Evolutionary conservation across 2,113 vertebrate genomes (phyloP).

Genomic region (Osmerus eperlanus): DNA sequence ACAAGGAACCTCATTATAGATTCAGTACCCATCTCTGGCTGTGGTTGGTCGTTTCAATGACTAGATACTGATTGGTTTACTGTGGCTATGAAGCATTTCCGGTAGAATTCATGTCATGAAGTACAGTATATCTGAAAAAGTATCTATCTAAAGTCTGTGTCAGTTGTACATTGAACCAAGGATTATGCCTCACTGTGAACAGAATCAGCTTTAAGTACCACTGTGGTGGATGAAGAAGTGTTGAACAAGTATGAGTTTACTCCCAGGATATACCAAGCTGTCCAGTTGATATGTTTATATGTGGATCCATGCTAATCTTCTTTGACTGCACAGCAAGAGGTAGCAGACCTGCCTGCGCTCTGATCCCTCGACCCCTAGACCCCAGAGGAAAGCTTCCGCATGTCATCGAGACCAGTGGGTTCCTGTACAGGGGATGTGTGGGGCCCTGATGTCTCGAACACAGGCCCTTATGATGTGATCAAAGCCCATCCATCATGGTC

Average conservation of each 20-base stretch:
- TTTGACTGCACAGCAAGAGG: neutral
- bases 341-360: conserved; percentile 2
- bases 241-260: no score
- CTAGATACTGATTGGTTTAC: no score
- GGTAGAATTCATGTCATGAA: no score
- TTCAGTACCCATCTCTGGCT: conserved; percentile 8
- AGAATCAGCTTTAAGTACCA: no score
- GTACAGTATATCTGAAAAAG: no score
- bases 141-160: no score
- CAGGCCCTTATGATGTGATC: neutral
- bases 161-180: no score
- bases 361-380: neutral
- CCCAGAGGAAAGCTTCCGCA: conserved; percentile 1
- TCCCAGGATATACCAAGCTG: no score
- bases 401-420: conserved; percentile 9
- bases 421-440: neutral
- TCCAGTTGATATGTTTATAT: neutral
- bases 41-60: no score
- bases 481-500: conserved; percentile 1
- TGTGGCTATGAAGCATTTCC: no score
- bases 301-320: neutral
- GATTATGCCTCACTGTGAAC: no score
- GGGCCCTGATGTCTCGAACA: neutral
- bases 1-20: conserved; percentile 57
- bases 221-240: no score